Evolutionary conservation across 2,888 invertebrate species (phyloP).

Genomic region (Aphodius sticticus): DNA sequence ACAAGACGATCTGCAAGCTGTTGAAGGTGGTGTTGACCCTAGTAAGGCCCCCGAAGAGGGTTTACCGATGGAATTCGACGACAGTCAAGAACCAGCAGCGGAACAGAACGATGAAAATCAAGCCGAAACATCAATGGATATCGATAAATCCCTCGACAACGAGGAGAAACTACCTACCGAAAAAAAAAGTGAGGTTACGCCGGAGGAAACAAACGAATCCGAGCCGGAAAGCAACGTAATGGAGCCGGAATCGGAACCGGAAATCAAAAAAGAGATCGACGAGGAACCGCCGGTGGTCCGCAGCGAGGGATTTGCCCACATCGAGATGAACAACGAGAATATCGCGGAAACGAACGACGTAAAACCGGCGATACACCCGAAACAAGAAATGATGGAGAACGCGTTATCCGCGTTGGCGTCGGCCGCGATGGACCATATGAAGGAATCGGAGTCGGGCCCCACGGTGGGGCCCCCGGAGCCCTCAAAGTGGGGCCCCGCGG

Average conservation of each 20-base stretch:
- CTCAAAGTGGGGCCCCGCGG: too few species aligned
- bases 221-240: background rate
- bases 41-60: background rate
- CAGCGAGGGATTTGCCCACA: background rate
- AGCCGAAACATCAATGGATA: background rate
- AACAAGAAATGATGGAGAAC: constrained; percentile 44
- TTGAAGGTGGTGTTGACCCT: too few species aligned
- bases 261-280: constrained; percentile 7
- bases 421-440: constrained; percentile 58
- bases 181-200: background rate
- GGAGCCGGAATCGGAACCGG: background rate
- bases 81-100: background rate
- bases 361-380: background rate
- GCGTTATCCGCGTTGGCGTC: constrained; percentile 59
- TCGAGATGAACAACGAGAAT: constrained; percentile 23
- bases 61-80: background rate
- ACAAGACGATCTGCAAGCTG: background rate
- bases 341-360: background rate
- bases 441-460: constrained; percentile 28
- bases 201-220: background rate
- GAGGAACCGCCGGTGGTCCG: background rate
- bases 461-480: background rate
- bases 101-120: background rate
- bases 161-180: background rate
- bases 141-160: background rate